phyloP scores from a whole-genome alignment of 2,888 invertebrate species.

The Metallyticus violacea region DNA sequence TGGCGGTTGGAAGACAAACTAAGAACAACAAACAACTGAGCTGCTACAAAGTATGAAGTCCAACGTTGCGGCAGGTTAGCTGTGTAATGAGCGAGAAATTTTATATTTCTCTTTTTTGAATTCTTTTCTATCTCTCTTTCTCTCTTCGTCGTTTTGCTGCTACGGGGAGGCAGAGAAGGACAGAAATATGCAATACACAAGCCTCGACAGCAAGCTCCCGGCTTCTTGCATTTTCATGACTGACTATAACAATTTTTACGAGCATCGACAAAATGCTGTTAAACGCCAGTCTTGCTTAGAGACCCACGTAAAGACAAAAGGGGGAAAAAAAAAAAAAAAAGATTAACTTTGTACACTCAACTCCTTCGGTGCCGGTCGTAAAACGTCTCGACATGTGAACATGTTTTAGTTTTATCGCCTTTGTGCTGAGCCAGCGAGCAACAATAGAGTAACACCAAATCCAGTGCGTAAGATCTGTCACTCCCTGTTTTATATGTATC shows the following conservation, averaged over 20 bases:
- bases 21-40: not conserved
- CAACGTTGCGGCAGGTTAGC: not conserved
- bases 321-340: not conserved
- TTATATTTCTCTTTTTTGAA: not conserved
- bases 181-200: not conserved
- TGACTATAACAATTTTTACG: conserved; percentile 15
- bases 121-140: not conserved
- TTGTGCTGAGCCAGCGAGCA: not conserved
- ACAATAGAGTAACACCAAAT: not conserved
- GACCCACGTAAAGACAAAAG: not conserved
- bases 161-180: not conserved
- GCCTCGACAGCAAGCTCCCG: no score
- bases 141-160: not conserved
- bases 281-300: not conserved
- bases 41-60: not conserved
- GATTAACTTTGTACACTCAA: not conserved
- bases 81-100: not conserved
- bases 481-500: no score
- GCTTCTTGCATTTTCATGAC: conserved; percentile 5
- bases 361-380: not conserved
- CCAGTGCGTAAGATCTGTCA: no score
- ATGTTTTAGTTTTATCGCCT: not conserved
- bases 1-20: not conserved
- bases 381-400: not conserved
- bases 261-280: conserved; percentile 4